Percentiles rank a stretch among this genome's conserved stretches.
Conservation (phyloP, 2,113 vertebrate species). For the Hemichromis elongatus region DNA sequence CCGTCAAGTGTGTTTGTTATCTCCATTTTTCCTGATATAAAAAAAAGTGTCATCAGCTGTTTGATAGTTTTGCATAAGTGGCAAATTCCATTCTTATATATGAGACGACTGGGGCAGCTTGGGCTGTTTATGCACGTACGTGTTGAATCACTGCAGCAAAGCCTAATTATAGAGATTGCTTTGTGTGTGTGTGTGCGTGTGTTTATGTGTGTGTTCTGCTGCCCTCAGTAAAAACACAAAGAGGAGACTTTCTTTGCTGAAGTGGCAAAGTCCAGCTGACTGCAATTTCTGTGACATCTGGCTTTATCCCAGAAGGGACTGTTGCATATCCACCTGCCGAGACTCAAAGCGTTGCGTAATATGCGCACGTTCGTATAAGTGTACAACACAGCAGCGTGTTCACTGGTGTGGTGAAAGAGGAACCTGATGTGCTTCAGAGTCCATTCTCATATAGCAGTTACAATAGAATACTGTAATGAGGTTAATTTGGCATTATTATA, state of each 20-base stretch:
- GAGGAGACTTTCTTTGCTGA: slow-evolving; percentile 34
- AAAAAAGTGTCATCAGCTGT: background rate
- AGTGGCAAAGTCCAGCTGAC: slow-evolving; percentile 50
- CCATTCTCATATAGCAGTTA: background rate
- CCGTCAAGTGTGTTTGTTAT: background rate
- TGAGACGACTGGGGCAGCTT: background rate
- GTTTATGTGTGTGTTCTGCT: slow-evolving; percentile 4
- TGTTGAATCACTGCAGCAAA: slow-evolving; percentile 27
- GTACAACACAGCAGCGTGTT: background rate
- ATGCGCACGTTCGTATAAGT: background rate
- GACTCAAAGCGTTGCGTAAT: slow-evolving; percentile 1
- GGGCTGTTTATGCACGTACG: background rate
- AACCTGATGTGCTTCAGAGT: background rate
- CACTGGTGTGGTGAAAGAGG: background rate
- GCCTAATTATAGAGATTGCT: slow-evolving; percentile 41
- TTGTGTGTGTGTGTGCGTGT: background rate
- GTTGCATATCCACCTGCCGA: slow-evolving; percentile 42
- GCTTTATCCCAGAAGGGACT: slow-evolving; percentile 18
- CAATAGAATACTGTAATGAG: background rate
- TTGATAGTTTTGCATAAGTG: background rate
- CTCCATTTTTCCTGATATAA: no score
- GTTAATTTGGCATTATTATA: background rate
- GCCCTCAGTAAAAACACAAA: slow-evolving; percentile 16
- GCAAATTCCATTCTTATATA: background rate
- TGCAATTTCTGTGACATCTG: slow-evolving; percentile 30